Base-by-base conservation (phyloP, 1,140 invertebrate genomes). In the Atta texana region DNA sequence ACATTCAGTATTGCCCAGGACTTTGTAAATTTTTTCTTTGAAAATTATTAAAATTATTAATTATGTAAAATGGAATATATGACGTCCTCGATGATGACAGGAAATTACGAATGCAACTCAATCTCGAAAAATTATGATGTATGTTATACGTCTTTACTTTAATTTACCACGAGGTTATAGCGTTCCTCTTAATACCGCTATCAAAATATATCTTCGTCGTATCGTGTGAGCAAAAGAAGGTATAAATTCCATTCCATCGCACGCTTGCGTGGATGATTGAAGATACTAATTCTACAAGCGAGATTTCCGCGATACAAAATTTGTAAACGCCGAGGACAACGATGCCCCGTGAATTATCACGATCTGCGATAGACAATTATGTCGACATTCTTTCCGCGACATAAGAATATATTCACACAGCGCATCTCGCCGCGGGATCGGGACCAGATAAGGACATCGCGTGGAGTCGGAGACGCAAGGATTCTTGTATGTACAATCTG, bases 91-190 rank as follows among this genome's bases (percentile, higher is more conserved):
- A 7, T 14, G 44, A 84, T 18, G 69, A 61, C 39, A 71, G 55
- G 24, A 75, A 84, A 84, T 84, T 84, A 84, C 51, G 55, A 4
- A 61, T 21, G 69, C 44, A 63, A 84, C 44, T 75, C 44, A 61
- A 61, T 75, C 39, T 14, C 18, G 14, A 63, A 84, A 61, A 84
- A 61, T 84, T 2, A 51, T 75, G 69, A 84, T 51, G 14, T 74
- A 61, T 16, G 53, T 61, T 39, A 7, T 34, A 34, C 34, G 6
- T 34, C 34, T 57, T 74, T 74, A 31, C 3, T 31, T 31, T 31
- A 84, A 84, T 84, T 84, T 84, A 84, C 18, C 53, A 53, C 18
- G 18, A 51, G 28, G 44, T 49, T 44, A 44, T 10, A 44, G 39
- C 39, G 10, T 44, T 44, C 39, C 8, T 61, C 12, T 12, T 16